These are phyloP conservation scores for Peromyscus nudipes DNA, from an alignment of 2,797 vertebrate genomes.

Conservation along the genomic window DNA sequence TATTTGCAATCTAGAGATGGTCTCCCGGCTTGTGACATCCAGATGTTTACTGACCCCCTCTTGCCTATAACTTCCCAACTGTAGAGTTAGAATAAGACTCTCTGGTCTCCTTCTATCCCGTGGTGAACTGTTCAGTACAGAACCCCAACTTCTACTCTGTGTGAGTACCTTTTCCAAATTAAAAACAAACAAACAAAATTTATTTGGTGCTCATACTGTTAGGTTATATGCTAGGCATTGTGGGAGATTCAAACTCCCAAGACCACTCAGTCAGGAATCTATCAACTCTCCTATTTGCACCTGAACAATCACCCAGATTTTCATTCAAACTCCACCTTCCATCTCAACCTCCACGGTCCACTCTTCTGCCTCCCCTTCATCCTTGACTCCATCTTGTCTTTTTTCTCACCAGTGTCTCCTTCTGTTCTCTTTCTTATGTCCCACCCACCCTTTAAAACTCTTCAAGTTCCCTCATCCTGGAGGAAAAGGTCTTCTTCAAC, in stretches of 20 bases:
- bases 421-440: neutral
- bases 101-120: neutral
- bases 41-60: neutral
- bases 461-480: slow-evolving; percentile 22
- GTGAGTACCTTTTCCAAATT: neutral
- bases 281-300: neutral
- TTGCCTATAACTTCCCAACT: neutral
- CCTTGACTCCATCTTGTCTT: neutral
- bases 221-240: neutral
- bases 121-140: neutral
- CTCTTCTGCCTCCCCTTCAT: neutral
- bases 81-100: neutral
- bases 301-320: neutral
- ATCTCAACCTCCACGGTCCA: neutral
- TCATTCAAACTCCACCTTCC: neutral
- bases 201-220: neutral
- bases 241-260: neutral
- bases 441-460: neutral
- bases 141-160: neutral
- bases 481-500: neutral
- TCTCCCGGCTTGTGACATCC: slow-evolving; percentile 11
- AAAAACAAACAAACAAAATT: neutral
- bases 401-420: neutral
- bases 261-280: neutral
- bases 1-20: neutral